Evolutionary conservation across 1,140 invertebrate genomes (phyloP).

Genomic region (Sycophila sp.): DNA sequence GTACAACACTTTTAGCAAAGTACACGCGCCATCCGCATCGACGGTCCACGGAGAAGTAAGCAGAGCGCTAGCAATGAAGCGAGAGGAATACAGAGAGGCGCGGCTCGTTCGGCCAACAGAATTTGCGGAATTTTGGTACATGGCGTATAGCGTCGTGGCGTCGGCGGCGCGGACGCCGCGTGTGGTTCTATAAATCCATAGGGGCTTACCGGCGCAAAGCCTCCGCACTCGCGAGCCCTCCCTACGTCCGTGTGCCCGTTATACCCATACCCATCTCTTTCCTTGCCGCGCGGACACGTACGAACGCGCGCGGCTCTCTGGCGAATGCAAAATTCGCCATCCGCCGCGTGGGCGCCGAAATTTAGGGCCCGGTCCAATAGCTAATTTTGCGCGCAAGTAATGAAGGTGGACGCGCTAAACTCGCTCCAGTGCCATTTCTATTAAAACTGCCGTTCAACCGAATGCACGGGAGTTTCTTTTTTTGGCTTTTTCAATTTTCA

Average conservation of each 20-base stretch:
- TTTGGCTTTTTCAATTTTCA: no score
- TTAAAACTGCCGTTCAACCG: no score
- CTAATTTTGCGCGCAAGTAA: no score
- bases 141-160: slow-evolving; percentile 41
- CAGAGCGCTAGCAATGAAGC: background rate
- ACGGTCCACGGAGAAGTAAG: background rate
- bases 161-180: slow-evolving; percentile 40
- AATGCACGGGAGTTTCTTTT: no score
- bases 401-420: no score
- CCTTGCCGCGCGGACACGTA: background rate
- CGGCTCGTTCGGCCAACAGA: slow-evolving; percentile 21
- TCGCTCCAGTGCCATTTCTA: no score
- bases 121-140: slow-evolving; percentile 59
- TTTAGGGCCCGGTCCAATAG: no score
- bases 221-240: slow-evolving; percentile 45
- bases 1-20: no score
- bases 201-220: slow-evolving; percentile 60
- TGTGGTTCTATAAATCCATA: slow-evolving; percentile 62
- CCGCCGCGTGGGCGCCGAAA: no score
- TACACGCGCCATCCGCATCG: no score
- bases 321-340: slow-evolving; percentile 34
- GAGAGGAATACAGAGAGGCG: background rate
- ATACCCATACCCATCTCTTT: no score
- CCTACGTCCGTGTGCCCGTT: no score
- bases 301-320: background rate